Conservation (phyloP, 2,888 invertebrate species). For the Rhagonycha fulva region DNA sequence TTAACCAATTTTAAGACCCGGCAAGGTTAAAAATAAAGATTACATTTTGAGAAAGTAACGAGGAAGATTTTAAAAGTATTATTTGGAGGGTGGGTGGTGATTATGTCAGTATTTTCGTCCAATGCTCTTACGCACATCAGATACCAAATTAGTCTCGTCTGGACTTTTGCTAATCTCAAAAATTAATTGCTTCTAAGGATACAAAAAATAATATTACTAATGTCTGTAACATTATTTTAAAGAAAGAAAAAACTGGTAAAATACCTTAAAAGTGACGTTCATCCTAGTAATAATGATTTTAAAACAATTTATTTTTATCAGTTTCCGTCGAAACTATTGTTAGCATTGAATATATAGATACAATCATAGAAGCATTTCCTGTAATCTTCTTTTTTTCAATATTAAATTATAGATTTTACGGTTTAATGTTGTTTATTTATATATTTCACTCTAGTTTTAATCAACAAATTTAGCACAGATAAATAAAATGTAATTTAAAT, state of each 20-base stretch:
- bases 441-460: neutral
- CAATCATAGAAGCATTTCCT: neutral
- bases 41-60: too few species aligned
- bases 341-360: neutral
- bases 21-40: too few species aligned
- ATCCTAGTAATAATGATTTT: neutral
- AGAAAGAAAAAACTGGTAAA: neutral
- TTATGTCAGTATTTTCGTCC: too few species aligned
- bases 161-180: neutral
- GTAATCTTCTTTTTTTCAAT: neutral
- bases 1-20: too few species aligned
- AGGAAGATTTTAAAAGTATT: too few species aligned
- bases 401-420: neutral
- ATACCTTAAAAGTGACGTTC: neutral
- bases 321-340: neutral
- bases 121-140: too few species aligned
- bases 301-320: neutral
- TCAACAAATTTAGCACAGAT: neutral
- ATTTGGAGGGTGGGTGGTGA: too few species aligned
- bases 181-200: neutral
- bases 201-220: neutral
- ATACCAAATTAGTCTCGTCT: neutral
- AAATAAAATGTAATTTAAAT: neutral
- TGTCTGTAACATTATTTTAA: neutral
- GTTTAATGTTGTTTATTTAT: neutral